Conservation (phyloP, 1,140 invertebrate genomes). For the Drosophila micromelanica region DNA sequence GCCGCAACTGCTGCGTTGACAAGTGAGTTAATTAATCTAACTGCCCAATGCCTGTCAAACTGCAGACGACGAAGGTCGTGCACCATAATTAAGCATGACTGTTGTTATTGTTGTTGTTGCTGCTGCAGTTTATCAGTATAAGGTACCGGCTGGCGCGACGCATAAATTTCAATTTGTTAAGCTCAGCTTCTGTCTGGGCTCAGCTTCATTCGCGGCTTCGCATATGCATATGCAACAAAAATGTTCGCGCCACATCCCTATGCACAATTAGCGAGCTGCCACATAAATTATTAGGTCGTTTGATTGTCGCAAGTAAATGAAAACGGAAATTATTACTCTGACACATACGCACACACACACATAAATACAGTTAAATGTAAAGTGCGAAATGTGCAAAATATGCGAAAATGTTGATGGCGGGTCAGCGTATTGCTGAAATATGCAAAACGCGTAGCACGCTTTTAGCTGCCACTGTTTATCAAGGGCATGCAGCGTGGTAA, state of each 20-base stretch:
- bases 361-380: constrained; percentile 4
- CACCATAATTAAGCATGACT: constrained; percentile 56
- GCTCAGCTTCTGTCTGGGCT: constrained; percentile 8
- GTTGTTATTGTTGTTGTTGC: no score
- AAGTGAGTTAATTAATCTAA: constrained; percentile 79
- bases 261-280: constrained; percentile 62
- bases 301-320: constrained; percentile 54
- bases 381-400: neutral
- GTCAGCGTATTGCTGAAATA: constrained; percentile 24
- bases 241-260: constrained; percentile 65
- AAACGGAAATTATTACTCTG: constrained; percentile 65
- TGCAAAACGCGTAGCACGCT: constrained; percentile 41
- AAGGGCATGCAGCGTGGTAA: constrained; percentile 26
- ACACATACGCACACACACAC: constrained; percentile 14
- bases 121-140: constrained; percentile 26
- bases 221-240: constrained; percentile 57
- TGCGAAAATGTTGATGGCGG: neutral
- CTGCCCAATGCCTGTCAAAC: constrained; percentile 61
- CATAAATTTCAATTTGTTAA: constrained; percentile 79
- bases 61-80: constrained; percentile 59
- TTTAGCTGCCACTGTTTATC: constrained; percentile 44
- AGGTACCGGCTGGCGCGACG: constrained; percentile 31
- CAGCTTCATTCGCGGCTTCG: neutral
- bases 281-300: constrained; percentile 69
- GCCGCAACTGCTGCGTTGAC: constrained; percentile 46